These are phyloP conservation scores for Grantiella picta DNA, from an alignment of 2,113 vertebrate genomes.

Conservation along the genomic window DNA sequence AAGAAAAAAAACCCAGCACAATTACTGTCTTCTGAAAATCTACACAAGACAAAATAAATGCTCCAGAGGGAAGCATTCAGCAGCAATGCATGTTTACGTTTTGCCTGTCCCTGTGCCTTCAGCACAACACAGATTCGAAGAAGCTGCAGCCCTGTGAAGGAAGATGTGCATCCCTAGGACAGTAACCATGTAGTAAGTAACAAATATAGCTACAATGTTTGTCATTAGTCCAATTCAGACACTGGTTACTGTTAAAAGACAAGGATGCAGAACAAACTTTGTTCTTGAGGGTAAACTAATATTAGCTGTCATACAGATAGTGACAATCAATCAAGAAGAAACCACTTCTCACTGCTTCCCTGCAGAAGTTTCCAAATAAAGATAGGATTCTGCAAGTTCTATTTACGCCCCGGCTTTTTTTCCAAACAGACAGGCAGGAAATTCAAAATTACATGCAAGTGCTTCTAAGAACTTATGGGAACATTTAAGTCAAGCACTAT, in stretches of 20 bases:
- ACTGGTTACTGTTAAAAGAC: not conserved
- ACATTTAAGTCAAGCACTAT: not conserved
- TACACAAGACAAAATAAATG: not conserved
- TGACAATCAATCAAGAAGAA: not conserved
- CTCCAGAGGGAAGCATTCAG: not conserved
- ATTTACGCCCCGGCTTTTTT: not conserved
- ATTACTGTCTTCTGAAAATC: not conserved
- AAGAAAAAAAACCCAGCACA: not conserved
- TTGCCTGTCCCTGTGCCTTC: not conserved
- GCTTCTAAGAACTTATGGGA: not conserved
- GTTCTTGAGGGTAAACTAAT: not conserved
- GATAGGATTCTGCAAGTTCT: not conserved
- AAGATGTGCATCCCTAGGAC: not conserved
- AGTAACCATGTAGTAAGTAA: not conserved
- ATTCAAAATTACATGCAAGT: not conserved
- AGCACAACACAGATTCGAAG: not conserved
- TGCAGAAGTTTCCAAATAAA: not conserved
- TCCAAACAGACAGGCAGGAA: not conserved
- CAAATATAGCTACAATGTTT: not conserved
- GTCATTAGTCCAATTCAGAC: not conserved
- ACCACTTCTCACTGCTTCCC: not conserved
- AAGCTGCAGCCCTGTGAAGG: not conserved
- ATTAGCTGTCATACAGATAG: not conserved
- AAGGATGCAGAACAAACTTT: not conserved
- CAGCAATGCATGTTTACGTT: not conserved